phyloP scores from a whole-genome alignment of 2,797 vertebrate species.

The Mus minutoides region DNA sequence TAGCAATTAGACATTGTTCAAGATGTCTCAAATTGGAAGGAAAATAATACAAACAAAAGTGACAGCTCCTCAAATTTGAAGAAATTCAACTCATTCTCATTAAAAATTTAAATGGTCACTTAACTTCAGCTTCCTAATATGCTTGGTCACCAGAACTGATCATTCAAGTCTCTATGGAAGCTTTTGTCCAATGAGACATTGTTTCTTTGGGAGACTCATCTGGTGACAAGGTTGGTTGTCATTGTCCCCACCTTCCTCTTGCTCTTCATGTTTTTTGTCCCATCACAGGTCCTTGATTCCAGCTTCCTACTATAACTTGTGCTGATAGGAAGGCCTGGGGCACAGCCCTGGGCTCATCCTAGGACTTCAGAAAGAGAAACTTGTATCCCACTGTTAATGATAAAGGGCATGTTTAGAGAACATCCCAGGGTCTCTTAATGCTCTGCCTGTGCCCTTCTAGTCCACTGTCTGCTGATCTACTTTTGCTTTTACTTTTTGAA shows the following conservation, averaged over 20 bases:
- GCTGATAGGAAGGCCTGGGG: background rate
- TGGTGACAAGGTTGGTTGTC: background rate
- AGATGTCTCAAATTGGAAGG: slow-evolving; percentile 66
- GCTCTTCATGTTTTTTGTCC: background rate
- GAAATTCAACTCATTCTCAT: slow-evolving; percentile 55
- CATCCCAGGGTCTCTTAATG: background rate
- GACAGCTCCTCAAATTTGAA: slow-evolving; percentile 49
- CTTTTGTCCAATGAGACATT: background rate
- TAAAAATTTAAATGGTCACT: slow-evolving; percentile 58
- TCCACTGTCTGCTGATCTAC: background rate
- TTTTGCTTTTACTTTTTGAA: slow-evolving; percentile 36
- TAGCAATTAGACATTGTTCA: slow-evolving; percentile 64
- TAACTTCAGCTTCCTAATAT: background rate
- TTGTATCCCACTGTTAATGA: background rate
- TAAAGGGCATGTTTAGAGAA: background rate
- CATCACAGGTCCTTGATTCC: background rate
- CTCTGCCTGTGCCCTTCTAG: background rate
- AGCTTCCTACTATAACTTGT: background rate
- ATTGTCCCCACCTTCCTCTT: background rate
- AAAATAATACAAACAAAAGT: slow-evolving; percentile 61
- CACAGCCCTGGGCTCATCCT: background rate
- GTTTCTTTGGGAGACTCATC: background rate
- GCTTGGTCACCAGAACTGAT: background rate
- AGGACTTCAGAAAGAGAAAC: background rate
- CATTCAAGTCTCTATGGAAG: background rate